Base-by-base conservation (phyloP, 2,888 invertebrate species). In the Abscondita cerata region DNA sequence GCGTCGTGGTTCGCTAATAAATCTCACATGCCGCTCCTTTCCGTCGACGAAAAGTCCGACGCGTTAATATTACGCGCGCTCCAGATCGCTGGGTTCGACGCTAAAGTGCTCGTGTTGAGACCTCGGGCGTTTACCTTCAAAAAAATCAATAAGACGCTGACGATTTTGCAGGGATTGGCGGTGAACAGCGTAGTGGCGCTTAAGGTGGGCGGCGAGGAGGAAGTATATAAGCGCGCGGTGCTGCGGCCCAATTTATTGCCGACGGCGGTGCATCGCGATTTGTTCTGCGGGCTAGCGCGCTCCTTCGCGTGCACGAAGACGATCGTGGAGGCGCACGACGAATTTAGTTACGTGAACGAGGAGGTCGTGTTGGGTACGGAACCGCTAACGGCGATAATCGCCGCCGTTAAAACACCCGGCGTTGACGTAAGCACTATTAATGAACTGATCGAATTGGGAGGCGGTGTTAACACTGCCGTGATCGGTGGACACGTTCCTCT, bases 281-380 rank as follows among this genome's bases (percentile, higher is more conserved):
- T 44, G 9, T 44, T 44, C 44, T 15, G 44, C 18, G 18, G 18
- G 16, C 18, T 44, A 1, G 44, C 60, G 46, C 44, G 19, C 33
- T 11, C 15, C 34, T 9, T 51, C 51, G 15, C 50, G 50, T 1
- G 18, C 52, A 46, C 2, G 25, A 6, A 61, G 55, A 18, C 16
- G 44, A 11, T 63, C 0, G 12, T 63, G 1, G 63, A 63, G 46
- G 51, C 59, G 1, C 63, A 59, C 20, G 63, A 63, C 12, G 63
- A 63, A 20, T 34, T 34, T 1, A 40, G 46, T 36, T 62, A 53
- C 16, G 36, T 62, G 3, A 58, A 62, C 12, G 62, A 62, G 5
- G 31, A 20, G 16, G 46, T 46, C 33, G 12, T 13, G 2, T 15
- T 55, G n/a, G 54, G 41, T 2, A 44, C 44, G 0, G 46, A 54